Conservation (phyloP, 2,797 vertebrate genomes). For the Scolopax bukidnonensis region DNA sequence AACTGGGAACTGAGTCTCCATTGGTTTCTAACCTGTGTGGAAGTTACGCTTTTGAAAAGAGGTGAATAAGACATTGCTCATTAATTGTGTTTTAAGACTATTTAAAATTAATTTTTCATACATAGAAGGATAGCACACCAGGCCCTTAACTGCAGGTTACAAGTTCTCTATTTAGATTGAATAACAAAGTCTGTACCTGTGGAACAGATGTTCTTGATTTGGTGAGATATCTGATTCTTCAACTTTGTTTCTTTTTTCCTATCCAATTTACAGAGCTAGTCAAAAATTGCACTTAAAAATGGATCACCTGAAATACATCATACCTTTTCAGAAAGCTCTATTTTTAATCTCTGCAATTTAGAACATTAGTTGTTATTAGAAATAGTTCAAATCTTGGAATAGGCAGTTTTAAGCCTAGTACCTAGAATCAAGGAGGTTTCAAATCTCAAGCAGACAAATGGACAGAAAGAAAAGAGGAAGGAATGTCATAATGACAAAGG, state of each 20-base stretch:
- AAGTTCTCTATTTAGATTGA: background rate
- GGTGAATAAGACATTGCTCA: background rate
- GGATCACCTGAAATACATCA: background rate
- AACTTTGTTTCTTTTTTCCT: background rate
- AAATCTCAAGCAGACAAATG: background rate
- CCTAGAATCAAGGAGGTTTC: background rate
- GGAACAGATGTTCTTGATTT: background rate
- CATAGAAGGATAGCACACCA: background rate
- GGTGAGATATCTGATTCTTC: background rate
- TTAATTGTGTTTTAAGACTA: background rate
- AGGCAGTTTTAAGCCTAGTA: background rate
- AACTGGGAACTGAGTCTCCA: background rate
- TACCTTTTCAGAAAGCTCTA: background rate
- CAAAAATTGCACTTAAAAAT: background rate
- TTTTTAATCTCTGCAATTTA: background rate
- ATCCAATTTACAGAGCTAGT: background rate
- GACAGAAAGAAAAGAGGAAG: background rate
- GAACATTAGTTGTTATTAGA: background rate
- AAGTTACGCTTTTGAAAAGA: background rate
- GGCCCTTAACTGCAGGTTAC: background rate
- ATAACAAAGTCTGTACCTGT: background rate
- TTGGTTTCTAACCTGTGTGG: background rate
- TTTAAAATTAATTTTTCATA: background rate
- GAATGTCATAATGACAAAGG: constrained; percentile 1
- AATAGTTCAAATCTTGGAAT: background rate